Base-by-base conservation (phyloP, 1,140 invertebrate genomes). In the Solen grandis region DNA sequence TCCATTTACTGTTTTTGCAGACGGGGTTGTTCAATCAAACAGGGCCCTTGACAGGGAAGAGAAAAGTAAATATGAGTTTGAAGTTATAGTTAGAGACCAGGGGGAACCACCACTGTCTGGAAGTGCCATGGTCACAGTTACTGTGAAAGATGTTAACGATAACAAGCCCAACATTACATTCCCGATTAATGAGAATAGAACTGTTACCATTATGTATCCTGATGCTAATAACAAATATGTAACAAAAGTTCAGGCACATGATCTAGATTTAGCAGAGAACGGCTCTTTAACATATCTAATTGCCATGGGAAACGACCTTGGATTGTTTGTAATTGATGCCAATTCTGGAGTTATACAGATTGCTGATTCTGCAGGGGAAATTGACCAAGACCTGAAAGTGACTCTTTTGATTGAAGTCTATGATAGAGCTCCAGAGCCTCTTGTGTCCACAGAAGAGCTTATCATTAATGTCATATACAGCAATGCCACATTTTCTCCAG, bases 51-150 rank as follows among this genome's bases (percentile, higher is more conserved):
- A 99, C 91, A 94, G 97, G 83, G 97, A 99, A 94, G 95, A 93
- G 78, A 95, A 95, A 59, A 93, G 94, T 1, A 91, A 94, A 38
- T 98, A 98, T 91, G 94, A 95, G 88, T 95, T 99, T 75, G 93
- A 94, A 75, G 95, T 99, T 1, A 93, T 97, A 22, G 97, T 97
- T 0, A 96, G 94, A 90, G 97, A 99, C 93, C 96, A 97, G 93
- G 97, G 97, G 14, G 94, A 95, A 74, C 97, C 97, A 1, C 36
- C 97, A 88, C 94, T 97, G 93, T 98, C 96, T 3, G 97, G 97
- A 22, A 97, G 96, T 0, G 95, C 50, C 94, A 94, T 81, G 38
- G 94, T 98, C 2, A 93, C 93, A n/a, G 94, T 99, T 2, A 92
- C 94, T 2, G 94, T 99, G 0, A 89, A 95, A 0, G 97, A 99